A percentile compares a stretch with the other conserved stretches of the same genome.
Evolutionary conservation across 2,888 invertebrate genomes (phyloP).

Genomic region (Apeira syringaria): DNA sequence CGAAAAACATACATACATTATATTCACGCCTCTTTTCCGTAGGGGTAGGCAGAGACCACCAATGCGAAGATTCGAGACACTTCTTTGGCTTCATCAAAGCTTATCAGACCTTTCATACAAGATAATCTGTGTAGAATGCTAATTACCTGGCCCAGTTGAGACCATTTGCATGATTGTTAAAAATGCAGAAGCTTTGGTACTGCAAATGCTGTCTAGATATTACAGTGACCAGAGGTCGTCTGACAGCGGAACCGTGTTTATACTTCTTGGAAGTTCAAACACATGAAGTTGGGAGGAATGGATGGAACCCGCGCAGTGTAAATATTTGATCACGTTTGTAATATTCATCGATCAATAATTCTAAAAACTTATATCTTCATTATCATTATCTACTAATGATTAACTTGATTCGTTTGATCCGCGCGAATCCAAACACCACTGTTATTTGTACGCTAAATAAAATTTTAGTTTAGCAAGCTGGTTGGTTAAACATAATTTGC

Average conservation of each 20-base stretch:
- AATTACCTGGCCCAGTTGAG: no score
- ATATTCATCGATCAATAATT: constrained; percentile 1
- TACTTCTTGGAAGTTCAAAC: constrained; percentile 21
- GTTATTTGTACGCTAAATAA: constrained; percentile 4
- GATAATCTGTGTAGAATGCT: no score
- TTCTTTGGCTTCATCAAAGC: no score
- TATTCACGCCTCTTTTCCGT: no score
- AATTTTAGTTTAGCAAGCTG: not conserved
- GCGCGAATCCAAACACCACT: constrained; percentile 10
- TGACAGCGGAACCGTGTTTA: constrained; percentile 18
- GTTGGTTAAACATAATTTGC: not conserved
- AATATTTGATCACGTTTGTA: constrained; percentile 7
- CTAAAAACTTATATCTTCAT: no score
- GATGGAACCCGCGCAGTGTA: constrained; percentile 12
- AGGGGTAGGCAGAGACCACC: no score
- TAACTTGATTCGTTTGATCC: constrained; percentile 8
- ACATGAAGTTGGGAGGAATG: constrained; percentile 9
- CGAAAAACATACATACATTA: no score
- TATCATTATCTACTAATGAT: no score
- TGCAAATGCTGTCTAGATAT: not conserved
- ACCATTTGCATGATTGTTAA: no score
- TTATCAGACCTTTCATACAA: no score
- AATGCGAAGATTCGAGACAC: no score
- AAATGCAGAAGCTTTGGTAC: constrained; percentile 3
- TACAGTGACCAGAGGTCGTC: constrained; percentile 16